These are phyloP conservation scores for Hypothenemus hampei DNA, from an alignment of 1,140 invertebrate genomes.

Conservation along the genomic window DNA sequence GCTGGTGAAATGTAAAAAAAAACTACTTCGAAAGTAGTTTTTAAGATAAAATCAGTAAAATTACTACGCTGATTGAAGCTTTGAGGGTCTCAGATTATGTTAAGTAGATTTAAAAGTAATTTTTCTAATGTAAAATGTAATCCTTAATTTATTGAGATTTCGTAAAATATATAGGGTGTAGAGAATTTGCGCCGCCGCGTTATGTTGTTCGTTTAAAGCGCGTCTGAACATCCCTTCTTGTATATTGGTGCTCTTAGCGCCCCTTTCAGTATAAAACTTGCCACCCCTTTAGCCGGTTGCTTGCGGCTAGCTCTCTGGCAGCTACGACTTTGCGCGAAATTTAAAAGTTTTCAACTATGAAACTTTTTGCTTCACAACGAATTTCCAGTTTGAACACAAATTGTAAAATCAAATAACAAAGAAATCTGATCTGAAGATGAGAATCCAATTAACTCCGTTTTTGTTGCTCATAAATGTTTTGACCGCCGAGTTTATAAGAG, in stretches of 20 bases:
- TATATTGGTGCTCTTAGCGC: constrained; percentile 32
- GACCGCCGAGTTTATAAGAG: constrained; percentile 23
- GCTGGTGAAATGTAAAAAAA: too few species aligned
- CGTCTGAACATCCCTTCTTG: constrained; percentile 35
- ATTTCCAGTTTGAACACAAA: constrained; percentile 13
- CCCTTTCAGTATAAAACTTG: constrained; percentile 30
- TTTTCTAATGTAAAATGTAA: neutral
- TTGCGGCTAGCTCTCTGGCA: constrained; percentile 14
- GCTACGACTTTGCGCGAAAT: constrained; percentile 18
- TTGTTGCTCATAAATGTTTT: constrained; percentile 23
- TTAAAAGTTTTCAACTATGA: constrained; percentile 22
- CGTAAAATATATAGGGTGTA: constrained; percentile 18
- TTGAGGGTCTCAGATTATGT: too few species aligned
- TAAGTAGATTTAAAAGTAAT: too few species aligned
- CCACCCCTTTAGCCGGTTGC: constrained; percentile 19
- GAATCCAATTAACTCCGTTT: constrained; percentile 18
- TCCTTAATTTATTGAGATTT: too few species aligned
- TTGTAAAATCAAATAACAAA: constrained; percentile 9
- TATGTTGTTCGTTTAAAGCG: constrained; percentile 36
- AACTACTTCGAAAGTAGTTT: too few species aligned
- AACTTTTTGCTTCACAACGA: constrained; percentile 21
- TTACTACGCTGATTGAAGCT: too few species aligned
- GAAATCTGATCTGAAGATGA: constrained; percentile 4
- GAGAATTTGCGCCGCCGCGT: constrained; percentile 33
- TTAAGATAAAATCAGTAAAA: too few species aligned